Evolutionary conservation across 2,797 vertebrate genomes (phyloP), one percentile per base, ranked within the genome.

Genomic region (Tragopan temminckii): DNA sequence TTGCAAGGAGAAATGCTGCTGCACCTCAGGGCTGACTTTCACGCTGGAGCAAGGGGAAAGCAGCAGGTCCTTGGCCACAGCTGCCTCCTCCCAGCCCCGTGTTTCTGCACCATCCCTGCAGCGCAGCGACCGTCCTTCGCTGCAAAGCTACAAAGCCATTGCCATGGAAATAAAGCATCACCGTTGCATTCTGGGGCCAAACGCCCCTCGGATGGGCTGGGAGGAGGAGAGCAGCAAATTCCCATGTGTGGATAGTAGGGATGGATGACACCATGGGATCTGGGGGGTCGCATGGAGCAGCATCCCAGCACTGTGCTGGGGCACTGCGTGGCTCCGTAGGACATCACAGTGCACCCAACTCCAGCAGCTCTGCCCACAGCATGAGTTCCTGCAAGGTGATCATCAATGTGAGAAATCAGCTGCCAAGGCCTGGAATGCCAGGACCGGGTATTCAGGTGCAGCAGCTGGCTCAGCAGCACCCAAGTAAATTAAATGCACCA

Each of bases 401-500:
- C 68, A 88, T 19, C 89, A 85, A 80, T 85, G 68, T 75, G 81
- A 53, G 38, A 78, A 93, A 92, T 87, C 14, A 67, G 79, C 77
- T 82, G 78, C 53, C 84, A 43, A 81, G 71, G 75, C 89, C 83
- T 48, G 61, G 55, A 87, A 70, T 94, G 84, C 86, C 9, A 0
- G 59, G 62, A 29, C 50, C 70, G 84, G 86, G 85, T 90, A 85
- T 87, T 82, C 77, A 62, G 76, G 88, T 81, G 91, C 88, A 82
- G 84, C 80, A 68, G 88, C 80, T 58, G 94, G 90, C 90, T 90
- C 10, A 68, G 90, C 69, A 93, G 81, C 76, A 90, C 87, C 68
- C 50, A 52, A 76, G 86, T 89, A 94, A 95, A 95, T 94, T 75
- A 93, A 89, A 92, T 35, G 79, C 86, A 86, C 94, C 95, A 87